These are phyloP conservation scores for Diadumene lineata DNA, from an alignment of 92 coral and sea anemone species.

Conservation along the genomic window DNA sequence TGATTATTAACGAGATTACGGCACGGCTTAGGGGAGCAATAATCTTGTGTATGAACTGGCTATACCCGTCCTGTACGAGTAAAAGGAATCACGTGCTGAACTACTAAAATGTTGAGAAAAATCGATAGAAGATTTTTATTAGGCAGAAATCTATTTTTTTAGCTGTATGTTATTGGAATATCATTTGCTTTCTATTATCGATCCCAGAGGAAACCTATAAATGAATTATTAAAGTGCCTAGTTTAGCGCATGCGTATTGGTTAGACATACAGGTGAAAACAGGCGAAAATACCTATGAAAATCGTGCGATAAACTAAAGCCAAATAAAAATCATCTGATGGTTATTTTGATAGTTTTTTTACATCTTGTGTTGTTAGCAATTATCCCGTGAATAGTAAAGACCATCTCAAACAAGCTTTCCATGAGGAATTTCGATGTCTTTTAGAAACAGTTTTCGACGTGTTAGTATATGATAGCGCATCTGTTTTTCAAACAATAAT, in stretches of 20 bases:
- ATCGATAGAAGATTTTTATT: no score
- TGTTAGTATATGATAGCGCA: background rate
- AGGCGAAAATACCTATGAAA: constrained; percentile 2
- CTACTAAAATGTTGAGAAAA: background rate
- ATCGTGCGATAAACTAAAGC: constrained; percentile 14
- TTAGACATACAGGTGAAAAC: constrained; percentile 33
- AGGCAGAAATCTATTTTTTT: no score
- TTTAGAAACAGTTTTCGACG: background rate
- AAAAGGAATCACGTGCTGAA: no score
- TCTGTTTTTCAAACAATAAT: constrained; percentile 3
- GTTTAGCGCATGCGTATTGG: constrained; percentile 32
- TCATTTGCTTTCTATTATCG: background rate
- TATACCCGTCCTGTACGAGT: background rate
- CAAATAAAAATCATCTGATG: background rate
- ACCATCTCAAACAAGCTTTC: background rate
- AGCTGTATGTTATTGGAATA: background rate
- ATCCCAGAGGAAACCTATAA: background rate
- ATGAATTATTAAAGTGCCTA: constrained; percentile 22
- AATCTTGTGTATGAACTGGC: background rate
- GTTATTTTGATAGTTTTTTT: constrained; percentile 8
- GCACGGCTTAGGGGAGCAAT: background rate
- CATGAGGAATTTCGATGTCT: background rate
- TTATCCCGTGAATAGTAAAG: background rate
- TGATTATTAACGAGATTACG: constrained; percentile 31
- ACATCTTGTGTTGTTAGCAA: background rate